Evolutionary conservation across 1,140 invertebrate genomes (phyloP).

Genomic region (Nomia melanderi): DNA sequence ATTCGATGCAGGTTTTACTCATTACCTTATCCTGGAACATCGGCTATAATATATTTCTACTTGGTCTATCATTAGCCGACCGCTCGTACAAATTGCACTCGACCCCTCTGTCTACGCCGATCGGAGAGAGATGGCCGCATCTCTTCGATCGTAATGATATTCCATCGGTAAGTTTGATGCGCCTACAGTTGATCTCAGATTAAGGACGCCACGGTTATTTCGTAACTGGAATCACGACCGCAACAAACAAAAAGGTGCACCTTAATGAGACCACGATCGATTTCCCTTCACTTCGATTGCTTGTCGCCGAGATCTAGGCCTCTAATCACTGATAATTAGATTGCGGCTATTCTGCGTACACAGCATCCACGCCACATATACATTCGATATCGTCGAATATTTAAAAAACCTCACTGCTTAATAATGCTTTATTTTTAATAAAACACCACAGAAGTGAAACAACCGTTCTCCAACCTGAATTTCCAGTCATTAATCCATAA

Average conservation of each 20-base stretch:
- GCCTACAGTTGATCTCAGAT: slow-evolving; percentile 48
- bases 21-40: slow-evolving; percentile 37
- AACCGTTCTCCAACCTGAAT: too few species aligned
- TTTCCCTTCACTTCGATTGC: slow-evolving; percentile 49
- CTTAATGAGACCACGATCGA: slow-evolving; percentile 60
- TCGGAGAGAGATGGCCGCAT: slow-evolving; percentile 23
- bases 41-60: slow-evolving; percentile 47
- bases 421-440: too few species aligned
- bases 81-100: slow-evolving; percentile 40
- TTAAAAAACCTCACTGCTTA: too few species aligned
- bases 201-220: slow-evolving; percentile 62
- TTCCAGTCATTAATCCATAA: too few species aligned
- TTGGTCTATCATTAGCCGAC: slow-evolving; percentile 41
- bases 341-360: too few species aligned
- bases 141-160: slow-evolving; percentile 51
- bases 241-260: slow-evolving; percentile 57
- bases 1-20: slow-evolving; percentile 36
- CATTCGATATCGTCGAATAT: too few species aligned
- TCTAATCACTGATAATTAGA: not conserved
- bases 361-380: too few species aligned
- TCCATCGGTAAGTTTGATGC: slow-evolving; percentile 39
- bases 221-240: slow-evolving; percentile 46
- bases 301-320: slow-evolving; percentile 14
- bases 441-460: too few species aligned
- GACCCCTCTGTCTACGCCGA: not conserved